These are phyloP conservation scores for Eucriotettix oculatus DNA, from an alignment of 2,888 invertebrate species.

Conservation along the genomic window DNA sequence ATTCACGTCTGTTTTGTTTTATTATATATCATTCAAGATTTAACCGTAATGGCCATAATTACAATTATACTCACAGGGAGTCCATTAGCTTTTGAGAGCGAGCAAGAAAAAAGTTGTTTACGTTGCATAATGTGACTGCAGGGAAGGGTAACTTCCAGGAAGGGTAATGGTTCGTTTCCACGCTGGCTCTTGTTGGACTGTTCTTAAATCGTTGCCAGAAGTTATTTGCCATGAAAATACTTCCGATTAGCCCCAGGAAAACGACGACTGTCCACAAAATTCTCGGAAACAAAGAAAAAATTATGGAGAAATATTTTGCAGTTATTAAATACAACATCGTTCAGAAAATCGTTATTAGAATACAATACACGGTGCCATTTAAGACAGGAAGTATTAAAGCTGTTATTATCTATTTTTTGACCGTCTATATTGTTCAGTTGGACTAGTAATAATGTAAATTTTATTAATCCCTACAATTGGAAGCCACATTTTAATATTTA, in stretches of 20 bases:
- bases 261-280: slow-evolving; percentile 10
- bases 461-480: too few relatives aligned
- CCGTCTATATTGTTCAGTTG: too few relatives aligned
- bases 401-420: too few relatives aligned
- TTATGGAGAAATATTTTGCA: too few relatives aligned
- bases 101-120: slow-evolving; percentile 9
- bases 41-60: not conserved
- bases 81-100: slow-evolving; percentile 2
- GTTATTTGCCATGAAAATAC: slow-evolving; percentile 8
- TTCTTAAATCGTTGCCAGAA: slow-evolving; percentile 7
- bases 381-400: too few relatives aligned
- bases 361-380: too few relatives aligned
- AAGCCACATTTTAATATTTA: too few relatives aligned
- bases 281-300: not conserved
- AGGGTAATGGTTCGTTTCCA: slow-evolving; percentile 11
- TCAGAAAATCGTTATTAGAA: too few relatives aligned
- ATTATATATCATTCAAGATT: not conserved
- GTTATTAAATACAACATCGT: too few relatives aligned
- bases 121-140: slow-evolving; percentile 12
- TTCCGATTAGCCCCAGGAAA: slow-evolving; percentile 5
- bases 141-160: slow-evolving; percentile 11
- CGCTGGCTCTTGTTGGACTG: slow-evolving; percentile 8
- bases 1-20: not conserved
- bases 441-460: too few relatives aligned
- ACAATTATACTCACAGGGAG: not conserved